Percentiles rank a stretch among this genome's conserved stretches.
Conservation (phyloP, 2,797 vertebrate genomes). For the Gadopsis marmoratus region DNA sequence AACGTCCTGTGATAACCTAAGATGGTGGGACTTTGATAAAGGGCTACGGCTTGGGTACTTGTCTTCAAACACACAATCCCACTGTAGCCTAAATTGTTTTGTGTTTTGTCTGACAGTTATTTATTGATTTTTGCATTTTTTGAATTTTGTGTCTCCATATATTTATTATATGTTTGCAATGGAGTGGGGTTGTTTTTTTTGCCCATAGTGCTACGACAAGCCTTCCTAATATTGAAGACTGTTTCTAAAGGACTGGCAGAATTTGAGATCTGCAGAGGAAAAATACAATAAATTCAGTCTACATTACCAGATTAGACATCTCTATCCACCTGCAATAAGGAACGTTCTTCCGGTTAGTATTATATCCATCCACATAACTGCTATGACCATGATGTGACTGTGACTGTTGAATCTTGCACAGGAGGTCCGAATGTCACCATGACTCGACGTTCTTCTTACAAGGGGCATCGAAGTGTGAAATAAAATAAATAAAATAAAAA, state of each 20-base stretch:
- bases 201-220: conserved; percentile 9
- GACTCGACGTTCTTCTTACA: conserved; percentile 40
- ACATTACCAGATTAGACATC: conserved; percentile 33
- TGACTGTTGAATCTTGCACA: conserved; percentile 62
- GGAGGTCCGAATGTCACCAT: conserved; percentile 45
- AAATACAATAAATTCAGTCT: not conserved
- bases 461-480: conserved; percentile 72
- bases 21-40: conserved; percentile 49
- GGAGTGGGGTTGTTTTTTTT: conserved; percentile 46
- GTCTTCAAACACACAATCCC: conserved; percentile 27
- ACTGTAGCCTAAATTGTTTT: conserved; percentile 33
- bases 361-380: conserved; percentile 10
- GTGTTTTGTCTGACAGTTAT: conserved; percentile 46
- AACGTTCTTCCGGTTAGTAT: conserved; percentile 39
- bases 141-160: conserved; percentile 38
- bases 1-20: conserved; percentile 41
- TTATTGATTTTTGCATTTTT: conserved; percentile 50
- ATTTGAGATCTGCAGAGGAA: conserved; percentile 19
- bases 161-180: conserved; percentile 57
- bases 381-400: conserved; percentile 36
- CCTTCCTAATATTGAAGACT: conserved; percentile 3
- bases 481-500: conserved; percentile 67
- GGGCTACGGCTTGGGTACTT: conserved; percentile 60
- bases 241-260: conserved; percentile 21
- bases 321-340: conserved; percentile 61